phyloP scores from a whole-genome alignment of 2,888 invertebrate genomes.

The Hanleya hanleyi region DNA sequence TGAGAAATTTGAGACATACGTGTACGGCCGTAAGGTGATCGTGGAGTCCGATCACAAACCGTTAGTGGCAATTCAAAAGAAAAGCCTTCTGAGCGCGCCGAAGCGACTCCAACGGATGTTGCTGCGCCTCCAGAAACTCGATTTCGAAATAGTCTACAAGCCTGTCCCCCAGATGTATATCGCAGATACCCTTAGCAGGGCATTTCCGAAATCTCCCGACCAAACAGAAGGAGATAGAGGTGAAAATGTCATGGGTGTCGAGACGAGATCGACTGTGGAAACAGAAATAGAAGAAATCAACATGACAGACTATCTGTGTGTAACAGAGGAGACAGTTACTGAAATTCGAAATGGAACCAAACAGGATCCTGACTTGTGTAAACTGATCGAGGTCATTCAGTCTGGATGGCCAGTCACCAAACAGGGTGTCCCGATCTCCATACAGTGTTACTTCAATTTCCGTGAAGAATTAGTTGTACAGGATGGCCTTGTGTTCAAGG shows the following conservation, averaged over 20 bases:
- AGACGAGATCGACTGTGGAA: background rate
- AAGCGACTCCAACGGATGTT: conserved; percentile 22
- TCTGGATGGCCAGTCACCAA: conserved; percentile 18
- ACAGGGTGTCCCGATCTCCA: background rate
- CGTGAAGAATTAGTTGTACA: conserved; percentile 17
- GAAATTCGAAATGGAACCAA: background rate
- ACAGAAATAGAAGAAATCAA: conserved; percentile 5
- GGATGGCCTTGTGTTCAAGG: conserved; percentile 10
- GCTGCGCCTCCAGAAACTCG: conserved; percentile 26
- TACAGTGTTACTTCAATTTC: background rate
- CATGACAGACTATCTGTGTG: conserved; percentile 11
- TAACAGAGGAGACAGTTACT: background rate
- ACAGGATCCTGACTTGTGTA: conserved; percentile 11
- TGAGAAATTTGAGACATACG: conserved; percentile 35
- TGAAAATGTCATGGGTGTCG: background rate
- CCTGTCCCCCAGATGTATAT: background rate
- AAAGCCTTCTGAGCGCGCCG: conserved; percentile 16
- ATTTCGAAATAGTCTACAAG: conserved; percentile 12
- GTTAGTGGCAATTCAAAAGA: conserved; percentile 23
- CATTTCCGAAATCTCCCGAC: conserved; percentile 1
- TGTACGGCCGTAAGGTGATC: conserved; percentile 28
- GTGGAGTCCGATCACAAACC: conserved; percentile 41
- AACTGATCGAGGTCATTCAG: conserved; percentile 10
- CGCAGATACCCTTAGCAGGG: conserved; percentile 20
- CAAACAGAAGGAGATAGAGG: background rate